Evolutionary conservation across 1,140 invertebrate genomes (phyloP).

Genomic region (Conopomorpha cramerella): DNA sequence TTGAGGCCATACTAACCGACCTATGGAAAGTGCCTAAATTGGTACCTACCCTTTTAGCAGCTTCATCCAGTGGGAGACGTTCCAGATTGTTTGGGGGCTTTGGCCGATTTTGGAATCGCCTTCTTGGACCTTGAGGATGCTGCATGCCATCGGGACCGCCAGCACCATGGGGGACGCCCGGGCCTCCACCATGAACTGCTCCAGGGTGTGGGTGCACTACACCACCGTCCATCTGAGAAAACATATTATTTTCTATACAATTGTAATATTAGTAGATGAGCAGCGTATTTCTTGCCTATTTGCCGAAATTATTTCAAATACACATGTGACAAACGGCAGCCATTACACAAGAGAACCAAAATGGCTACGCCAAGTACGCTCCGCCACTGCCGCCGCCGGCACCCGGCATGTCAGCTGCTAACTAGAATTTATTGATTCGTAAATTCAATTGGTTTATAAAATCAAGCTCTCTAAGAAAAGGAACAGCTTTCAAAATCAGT

Average conservation of each 20-base stretch:
- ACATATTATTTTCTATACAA: constrained; percentile 43
- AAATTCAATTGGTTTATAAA: too few relatives aligned
- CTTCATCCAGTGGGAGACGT: constrained; percentile 47
- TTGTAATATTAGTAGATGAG: too few relatives aligned
- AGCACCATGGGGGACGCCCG: constrained; percentile 33
- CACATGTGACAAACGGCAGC: constrained; percentile 36
- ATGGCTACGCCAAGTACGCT: constrained; percentile 40
- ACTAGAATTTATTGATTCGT: too few relatives aligned
- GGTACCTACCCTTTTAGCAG: constrained; percentile 44
- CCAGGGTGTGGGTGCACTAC: constrained; percentile 40
- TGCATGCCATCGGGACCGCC: constrained; percentile 47
- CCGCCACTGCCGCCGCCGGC: too few relatives aligned
- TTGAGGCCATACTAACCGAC: too few relatives aligned
- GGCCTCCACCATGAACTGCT: constrained; percentile 29
- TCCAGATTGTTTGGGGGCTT: constrained; percentile 38
- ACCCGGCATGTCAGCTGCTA: too few relatives aligned
- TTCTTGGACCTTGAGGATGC: constrained; percentile 28
- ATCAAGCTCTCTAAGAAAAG: too few relatives aligned
- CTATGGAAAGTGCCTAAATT: too few relatives aligned
- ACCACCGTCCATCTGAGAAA: constrained; percentile 40
- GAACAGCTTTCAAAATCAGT: too few relatives aligned
- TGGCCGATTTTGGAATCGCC: constrained; percentile 39
- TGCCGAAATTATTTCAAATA: too few relatives aligned
- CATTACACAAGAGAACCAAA: constrained; percentile 30
- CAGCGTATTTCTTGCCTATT: too few relatives aligned